Percentiles rank a stretch among this genome's conserved stretches.
phyloP scores from a whole-genome alignment of 2,797 vertebrate genomes.

The Anolis apletophallus region DNA sequence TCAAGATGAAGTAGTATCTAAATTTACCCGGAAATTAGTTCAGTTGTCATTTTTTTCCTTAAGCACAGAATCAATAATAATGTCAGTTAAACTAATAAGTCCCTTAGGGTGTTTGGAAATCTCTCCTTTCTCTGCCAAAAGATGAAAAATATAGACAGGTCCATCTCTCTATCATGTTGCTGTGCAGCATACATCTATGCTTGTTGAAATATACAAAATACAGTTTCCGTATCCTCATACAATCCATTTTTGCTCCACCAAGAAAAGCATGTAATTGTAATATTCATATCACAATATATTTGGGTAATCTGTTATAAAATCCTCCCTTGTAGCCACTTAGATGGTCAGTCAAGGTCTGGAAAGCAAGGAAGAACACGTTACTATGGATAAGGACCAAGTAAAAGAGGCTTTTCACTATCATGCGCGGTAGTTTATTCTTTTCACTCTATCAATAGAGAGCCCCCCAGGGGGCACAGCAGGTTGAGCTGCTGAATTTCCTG shows the following conservation, averaged over 20 bases:
- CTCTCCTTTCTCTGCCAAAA: not conserved
- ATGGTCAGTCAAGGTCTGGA: not conserved
- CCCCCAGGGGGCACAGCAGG: no score
- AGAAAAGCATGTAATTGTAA: not conserved
- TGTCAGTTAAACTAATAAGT: not conserved
- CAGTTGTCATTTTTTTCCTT: not conserved
- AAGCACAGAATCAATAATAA: not conserved
- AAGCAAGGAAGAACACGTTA: not conserved
- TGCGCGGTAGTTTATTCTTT: no score
- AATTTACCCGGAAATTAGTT: not conserved
- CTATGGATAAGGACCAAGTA: not conserved
- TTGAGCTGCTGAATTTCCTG: no score
- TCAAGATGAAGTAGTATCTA: constrained; percentile 1
- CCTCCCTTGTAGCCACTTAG: not conserved
- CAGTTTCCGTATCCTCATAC: not conserved
- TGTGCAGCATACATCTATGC: not conserved
- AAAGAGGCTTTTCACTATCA: not conserved
- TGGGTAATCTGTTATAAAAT: not conserved
- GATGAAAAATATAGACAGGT: not conserved
- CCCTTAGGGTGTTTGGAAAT: not conserved
- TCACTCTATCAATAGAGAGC: no score
- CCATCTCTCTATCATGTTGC: not conserved
- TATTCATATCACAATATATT: not conserved
- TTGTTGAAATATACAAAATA: not conserved
- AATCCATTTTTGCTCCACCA: not conserved